Evolutionary conservation across 2,888 invertebrate genomes (phyloP).

Genomic region (Cataglyphis altisquamis): DNA sequence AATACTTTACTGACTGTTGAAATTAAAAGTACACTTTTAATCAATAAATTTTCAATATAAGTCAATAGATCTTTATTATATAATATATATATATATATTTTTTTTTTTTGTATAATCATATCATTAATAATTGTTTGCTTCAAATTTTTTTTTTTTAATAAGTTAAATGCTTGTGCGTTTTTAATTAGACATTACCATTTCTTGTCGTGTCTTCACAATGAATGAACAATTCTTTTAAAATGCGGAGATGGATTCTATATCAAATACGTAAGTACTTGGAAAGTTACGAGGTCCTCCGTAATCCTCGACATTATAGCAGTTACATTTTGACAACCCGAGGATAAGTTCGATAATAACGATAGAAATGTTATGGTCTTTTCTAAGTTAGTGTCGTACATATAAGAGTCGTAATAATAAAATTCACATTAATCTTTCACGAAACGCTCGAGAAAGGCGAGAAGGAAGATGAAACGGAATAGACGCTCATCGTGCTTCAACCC

Average conservation of each 20-base stretch:
- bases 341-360: slow-evolving; percentile 41
- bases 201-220: neutral
- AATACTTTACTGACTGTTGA: neutral
- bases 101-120: neutral
- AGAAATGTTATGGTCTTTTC: slow-evolving; percentile 33
- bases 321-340: slow-evolving; percentile 32
- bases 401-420: slow-evolving; percentile 57
- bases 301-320: slow-evolving; percentile 13
- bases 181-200: neutral
- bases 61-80: no score
- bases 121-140: neutral
- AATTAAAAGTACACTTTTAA: neutral
- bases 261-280: slow-evolving; percentile 10
- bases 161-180: neutral
- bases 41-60: neutral
- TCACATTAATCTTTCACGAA: slow-evolving; percentile 53
- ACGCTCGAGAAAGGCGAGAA: neutral
- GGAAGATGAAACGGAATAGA: neutral
- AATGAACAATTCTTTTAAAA: slow-evolving; percentile 12
- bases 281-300: slow-evolving; percentile 20
- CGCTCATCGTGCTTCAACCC: slow-evolving; percentile 20
- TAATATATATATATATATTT: no score
- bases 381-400: slow-evolving; percentile 25
- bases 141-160: neutral
- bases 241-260: neutral